A percentile compares a stretch with the other conserved stretches of the same genome.
Evolutionary conservation across 2,113 vertebrate genomes (phyloP).

Genomic region (Microcebus griseorufus): DNA sequence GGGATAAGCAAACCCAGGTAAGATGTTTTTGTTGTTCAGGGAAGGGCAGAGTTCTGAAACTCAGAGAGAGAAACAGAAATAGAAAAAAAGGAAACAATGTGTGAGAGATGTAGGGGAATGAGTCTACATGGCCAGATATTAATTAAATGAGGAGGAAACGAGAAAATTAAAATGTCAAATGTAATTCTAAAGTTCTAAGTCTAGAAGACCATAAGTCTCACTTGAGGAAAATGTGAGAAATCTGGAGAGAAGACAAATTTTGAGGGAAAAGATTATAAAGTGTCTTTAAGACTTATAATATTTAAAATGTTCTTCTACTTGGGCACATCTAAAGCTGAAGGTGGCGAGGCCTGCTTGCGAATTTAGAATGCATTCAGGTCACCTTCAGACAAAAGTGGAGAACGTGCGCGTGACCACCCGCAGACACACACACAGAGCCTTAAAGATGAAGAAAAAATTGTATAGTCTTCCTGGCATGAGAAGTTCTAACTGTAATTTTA

Average conservation of each 20-base stretch:
- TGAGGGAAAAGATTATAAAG: constrained; percentile 12
- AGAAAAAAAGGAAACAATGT: background rate
- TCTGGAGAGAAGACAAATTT: background rate
- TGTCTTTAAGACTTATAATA: background rate
- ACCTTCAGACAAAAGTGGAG: background rate
- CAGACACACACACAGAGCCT: background rate
- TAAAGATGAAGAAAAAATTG: background rate
- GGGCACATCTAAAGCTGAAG: background rate
- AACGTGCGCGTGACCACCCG: background rate
- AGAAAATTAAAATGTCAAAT: constrained; percentile 19
- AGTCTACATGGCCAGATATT: background rate
- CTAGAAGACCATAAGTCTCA: background rate
- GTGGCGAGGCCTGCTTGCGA: background rate
- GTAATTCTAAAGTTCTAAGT: background rate
- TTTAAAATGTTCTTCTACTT: background rate
- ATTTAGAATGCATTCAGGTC: constrained; percentile 15
- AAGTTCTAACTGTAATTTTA: background rate
- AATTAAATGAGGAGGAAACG: background rate
- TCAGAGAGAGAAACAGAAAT: background rate
- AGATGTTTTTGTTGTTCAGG: background rate
- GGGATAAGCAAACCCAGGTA: background rate
- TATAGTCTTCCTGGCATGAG: background rate
- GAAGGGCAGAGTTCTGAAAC: background rate
- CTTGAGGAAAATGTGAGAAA: background rate
- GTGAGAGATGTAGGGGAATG: fast-evolving